phyloP scores from a whole-genome alignment of 2,888 invertebrate species.

The Achlya flavicornis region DNA sequence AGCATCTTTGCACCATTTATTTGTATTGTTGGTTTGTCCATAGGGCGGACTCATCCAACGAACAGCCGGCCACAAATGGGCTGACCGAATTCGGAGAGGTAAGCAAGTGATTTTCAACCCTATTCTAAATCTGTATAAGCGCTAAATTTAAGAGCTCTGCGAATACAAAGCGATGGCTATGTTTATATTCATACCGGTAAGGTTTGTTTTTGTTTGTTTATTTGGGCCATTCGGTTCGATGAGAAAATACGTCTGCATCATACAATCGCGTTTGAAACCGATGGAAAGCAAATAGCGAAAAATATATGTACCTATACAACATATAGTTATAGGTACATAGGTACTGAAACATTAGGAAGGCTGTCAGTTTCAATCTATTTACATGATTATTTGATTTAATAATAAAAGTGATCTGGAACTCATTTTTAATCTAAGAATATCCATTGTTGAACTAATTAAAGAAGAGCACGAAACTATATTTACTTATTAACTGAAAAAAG shows the following conservation, averaged over 20 bases:
- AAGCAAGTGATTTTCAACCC: constrained; percentile 42
- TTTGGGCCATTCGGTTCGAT: neutral
- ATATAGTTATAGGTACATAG: neutral
- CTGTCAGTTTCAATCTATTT: too few relatives aligned
- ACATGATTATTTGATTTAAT: too few relatives aligned
- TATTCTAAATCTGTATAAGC: constrained; percentile 26
- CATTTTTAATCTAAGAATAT: too few relatives aligned
- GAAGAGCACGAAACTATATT: too few relatives aligned
- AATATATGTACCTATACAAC: neutral
- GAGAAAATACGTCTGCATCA: constrained; percentile 2
- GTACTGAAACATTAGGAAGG: too few relatives aligned
- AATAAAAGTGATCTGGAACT: too few relatives aligned
- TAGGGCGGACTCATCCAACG: constrained; percentile 83
- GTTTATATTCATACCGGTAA: constrained; percentile 2
- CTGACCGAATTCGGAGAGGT: constrained; percentile 82
- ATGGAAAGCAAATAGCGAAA: neutral
- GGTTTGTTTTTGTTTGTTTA: constrained; percentile 3
- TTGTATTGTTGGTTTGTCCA: constrained; percentile 63
- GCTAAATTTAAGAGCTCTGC: constrained; percentile 18
- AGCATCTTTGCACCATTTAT: constrained; percentile 61
- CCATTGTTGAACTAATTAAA: too few relatives aligned
- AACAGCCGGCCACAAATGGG: constrained; percentile 73
- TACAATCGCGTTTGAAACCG: neutral
- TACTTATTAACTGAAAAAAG: too few relatives aligned
- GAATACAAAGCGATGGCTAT: constrained; percentile 14